Conservation (phyloP, 2,797 vertebrate genomes). For the Lagorchestes hirsutus region DNA sequence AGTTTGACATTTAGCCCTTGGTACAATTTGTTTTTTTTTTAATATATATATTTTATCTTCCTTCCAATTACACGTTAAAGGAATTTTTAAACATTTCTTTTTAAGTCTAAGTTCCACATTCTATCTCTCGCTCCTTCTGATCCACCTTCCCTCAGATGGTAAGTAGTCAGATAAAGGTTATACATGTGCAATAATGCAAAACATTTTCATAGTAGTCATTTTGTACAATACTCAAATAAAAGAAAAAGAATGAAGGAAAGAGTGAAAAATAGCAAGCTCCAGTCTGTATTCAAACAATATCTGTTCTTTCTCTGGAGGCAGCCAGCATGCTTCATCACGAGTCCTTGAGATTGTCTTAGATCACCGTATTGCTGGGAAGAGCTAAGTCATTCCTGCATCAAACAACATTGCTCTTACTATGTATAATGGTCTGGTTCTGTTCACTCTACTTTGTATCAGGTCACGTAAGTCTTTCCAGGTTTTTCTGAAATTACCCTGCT, state of each 20-base stretch:
- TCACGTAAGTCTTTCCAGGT: not conserved
- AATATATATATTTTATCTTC: not conserved
- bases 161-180: not conserved
- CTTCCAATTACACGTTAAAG: not conserved
- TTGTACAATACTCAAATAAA: not conserved
- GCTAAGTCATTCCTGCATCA: not conserved
- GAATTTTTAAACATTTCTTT: not conserved
- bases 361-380: not conserved
- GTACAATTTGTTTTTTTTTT: not conserved
- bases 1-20: not conserved
- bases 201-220: not conserved
- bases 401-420: not conserved
- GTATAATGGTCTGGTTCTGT: not conserved
- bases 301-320: not conserved
- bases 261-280: not conserved
- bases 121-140: not conserved
- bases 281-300: not conserved
- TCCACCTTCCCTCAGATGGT: not conserved
- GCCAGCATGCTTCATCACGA: not conserved
- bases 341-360: not conserved
- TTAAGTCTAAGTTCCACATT: not conserved
- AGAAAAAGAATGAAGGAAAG: not conserved
- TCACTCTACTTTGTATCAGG: not conserved
- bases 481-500: not conserved
- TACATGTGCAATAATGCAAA: not conserved